A percentile compares a stretch with the other conserved stretches of the same genome.
Evolutionary conservation across 2,113 vertebrate species (phyloP).

Genomic region (Mionectes macconnelli): DNA sequence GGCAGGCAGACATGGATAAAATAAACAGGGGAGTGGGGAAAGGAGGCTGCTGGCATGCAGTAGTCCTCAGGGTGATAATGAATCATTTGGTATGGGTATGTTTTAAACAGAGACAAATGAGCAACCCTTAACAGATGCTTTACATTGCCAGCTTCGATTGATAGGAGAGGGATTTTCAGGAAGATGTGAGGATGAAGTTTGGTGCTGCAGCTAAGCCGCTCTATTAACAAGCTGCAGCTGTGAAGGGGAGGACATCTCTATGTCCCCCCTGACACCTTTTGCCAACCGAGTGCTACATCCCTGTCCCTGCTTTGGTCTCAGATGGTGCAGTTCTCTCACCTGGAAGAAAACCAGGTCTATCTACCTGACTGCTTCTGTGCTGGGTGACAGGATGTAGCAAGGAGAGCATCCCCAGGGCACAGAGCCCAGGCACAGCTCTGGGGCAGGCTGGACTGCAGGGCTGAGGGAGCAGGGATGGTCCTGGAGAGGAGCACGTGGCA

Average conservation of each 20-base stretch:
- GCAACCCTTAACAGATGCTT: background rate
- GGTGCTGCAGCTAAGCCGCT: background rate
- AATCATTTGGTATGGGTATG: background rate
- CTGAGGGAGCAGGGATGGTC: background rate
- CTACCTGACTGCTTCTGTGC: background rate
- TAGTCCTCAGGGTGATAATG: background rate
- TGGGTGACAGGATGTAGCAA: background rate
- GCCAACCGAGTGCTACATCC: fast-evolving
- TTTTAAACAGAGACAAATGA: constrained; percentile 46
- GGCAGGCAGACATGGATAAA: background rate
- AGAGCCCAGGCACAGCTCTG: background rate
- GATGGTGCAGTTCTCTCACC: fast-evolving
- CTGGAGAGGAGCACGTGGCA: background rate
- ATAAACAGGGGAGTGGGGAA: constrained; percentile 3
- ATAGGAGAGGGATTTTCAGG: background rate
- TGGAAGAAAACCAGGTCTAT: background rate
- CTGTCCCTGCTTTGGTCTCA: fast-evolving
- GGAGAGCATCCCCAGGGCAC: background rate
- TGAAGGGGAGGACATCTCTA: background rate
- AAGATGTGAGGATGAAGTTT: background rate
- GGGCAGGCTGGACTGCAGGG: background rate
- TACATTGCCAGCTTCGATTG: background rate
- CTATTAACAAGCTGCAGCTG: background rate
- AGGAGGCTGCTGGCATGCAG: fast-evolving
- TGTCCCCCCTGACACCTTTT: fast-evolving